A percentile compares a stretch with the other conserved stretches of the same genome.
Conservation (phyloP, 2,797 vertebrate species). For the Microctenopoma lineatum region DNA sequence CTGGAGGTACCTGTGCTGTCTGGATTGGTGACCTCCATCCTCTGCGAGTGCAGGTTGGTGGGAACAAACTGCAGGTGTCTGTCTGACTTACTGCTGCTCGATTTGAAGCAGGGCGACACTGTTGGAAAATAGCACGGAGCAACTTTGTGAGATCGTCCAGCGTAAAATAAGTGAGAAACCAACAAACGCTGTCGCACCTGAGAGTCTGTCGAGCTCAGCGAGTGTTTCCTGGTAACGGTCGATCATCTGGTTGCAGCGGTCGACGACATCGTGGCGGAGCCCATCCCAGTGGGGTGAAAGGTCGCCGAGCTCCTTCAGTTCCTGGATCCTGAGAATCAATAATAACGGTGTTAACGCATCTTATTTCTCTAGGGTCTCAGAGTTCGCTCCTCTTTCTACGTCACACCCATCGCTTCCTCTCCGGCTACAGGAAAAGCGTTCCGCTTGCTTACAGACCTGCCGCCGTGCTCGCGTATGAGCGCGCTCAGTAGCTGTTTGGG, state of each 20-base stretch:
- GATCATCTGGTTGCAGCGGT: conserved; percentile 89
- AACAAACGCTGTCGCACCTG: conserved; percentile 40
- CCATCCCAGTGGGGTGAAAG: conserved; percentile 94
- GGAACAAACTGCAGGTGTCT: conserved; percentile 94
- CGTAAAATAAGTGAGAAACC: too few species aligned
- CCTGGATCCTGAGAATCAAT: conserved; percentile 85
- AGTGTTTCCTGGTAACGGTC: conserved; percentile 89
- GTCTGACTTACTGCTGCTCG: conserved; percentile 91
- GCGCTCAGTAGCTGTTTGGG: conserved; percentile 88
- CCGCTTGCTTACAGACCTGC: conserved; percentile 59
- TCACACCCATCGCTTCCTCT: too few species aligned
- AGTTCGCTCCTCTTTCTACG: too few species aligned
- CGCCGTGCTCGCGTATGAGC: conserved; percentile 85
- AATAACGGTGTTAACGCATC: too few species aligned
- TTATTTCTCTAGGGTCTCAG: too few species aligned
- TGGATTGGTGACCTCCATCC: conserved; percentile 90
- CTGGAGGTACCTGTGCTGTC: conserved; percentile 82
- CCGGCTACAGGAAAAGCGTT: too few species aligned
- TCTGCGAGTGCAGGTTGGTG: conserved; percentile 93
- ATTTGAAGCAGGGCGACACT: conserved; percentile 88
- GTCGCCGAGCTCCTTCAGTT: conserved; percentile 89
- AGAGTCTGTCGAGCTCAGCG: conserved; percentile 78
- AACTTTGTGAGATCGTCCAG: background rate
- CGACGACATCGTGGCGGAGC: conserved; percentile 88
- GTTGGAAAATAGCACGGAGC: background rate